phyloP scores from a whole-genome alignment of 2,888 invertebrate genomes.

The Asteroscopus sphinx region DNA sequence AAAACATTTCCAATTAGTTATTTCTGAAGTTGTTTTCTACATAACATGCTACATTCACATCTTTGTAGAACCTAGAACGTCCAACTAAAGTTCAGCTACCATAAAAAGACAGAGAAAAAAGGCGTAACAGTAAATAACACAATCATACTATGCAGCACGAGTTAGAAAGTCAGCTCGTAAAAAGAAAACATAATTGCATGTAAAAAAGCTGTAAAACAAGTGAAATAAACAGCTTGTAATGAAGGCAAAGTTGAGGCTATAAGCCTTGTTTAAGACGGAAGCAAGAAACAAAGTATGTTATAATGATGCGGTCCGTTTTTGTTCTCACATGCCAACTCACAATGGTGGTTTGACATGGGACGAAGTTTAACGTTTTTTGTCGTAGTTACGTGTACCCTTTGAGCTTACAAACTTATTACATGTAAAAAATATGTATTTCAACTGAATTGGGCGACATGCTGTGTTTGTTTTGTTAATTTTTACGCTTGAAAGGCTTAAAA shows the following conservation, averaged over 20 bases:
- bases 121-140: conserved; percentile 15
- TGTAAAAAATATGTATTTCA: conserved; percentile 42
- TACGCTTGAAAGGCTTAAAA: conserved; percentile 44
- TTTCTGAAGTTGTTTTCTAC: not conserved
- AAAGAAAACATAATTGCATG: conserved; percentile 43
- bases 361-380: conserved; percentile 48
- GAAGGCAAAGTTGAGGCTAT: conserved; percentile 45
- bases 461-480: conserved; percentile 56
- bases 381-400: conserved; percentile 44
- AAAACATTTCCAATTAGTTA: too few relatives aligned
- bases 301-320: conserved; percentile 58
- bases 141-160: conserved; percentile 15
- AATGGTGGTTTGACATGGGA: conserved; percentile 57
- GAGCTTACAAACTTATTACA: conserved; percentile 45
- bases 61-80: not conserved
- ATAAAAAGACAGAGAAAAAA: conserved; percentile 15
- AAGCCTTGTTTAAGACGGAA: conserved; percentile 52
- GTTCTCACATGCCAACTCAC: conserved; percentile 29
- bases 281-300: conserved; percentile 50
- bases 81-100: not conserved
- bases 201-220: conserved; percentile 56
- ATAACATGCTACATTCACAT: conserved; percentile 9
- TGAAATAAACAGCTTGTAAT: conserved; percentile 56
- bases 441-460: conserved; percentile 58
- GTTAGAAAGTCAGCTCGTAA: conserved; percentile 41